Evolutionary conservation across 1,140 invertebrate species (phyloP), one percentile per base, ranked within the genome.

Genomic region (Zelostemma sp.): DNA sequence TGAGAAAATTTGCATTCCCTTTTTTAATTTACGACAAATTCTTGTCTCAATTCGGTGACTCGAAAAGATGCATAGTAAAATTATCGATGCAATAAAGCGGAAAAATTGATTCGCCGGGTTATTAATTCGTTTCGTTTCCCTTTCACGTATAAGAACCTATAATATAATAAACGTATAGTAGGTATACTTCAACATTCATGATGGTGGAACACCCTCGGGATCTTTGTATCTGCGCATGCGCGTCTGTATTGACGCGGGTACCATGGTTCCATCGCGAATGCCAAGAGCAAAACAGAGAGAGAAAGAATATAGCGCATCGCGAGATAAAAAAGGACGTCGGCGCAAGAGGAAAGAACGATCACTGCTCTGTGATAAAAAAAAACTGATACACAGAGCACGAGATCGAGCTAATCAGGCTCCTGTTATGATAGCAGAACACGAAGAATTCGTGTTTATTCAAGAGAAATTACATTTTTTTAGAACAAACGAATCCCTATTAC

Each of bases 161-260:
- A n/a, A n/a, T n/a, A n/a, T n/a, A n/a, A n/a, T n/a, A n/a, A n/a
- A n/a, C n/a, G n/a, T n/a, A n/a, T n/a, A n/a, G n/a, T n/a, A n/a
- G 3, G 1, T 62, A 18, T 31, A 55, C 40, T 69, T 50, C 55
- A 55, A 64, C 61, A 57, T 64, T 47, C 31, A 55, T 41, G 48
- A 65, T 48, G 57, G 57, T 57, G 40, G 49, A 61, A 58, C 47
- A 53, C 68, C 62, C 57, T 62, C 57, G 65, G 68, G 61, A 70
- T 70, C 47, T 45, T 54, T 58, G 47, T 51, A 58, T 65, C 51
- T 35, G 81, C 80, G 81, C 81, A 73, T 74, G 81, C 80, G 75
- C 76, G 72, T 58, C 70, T 60, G 71, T 83, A 83, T 83, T 82
- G 81, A 83, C 80, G 80, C 71, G 58, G 53, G 49, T 78, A 68